phyloP scores from a whole-genome alignment of 2,888 invertebrate species.

The Chloroclystis v-ata region DNA sequence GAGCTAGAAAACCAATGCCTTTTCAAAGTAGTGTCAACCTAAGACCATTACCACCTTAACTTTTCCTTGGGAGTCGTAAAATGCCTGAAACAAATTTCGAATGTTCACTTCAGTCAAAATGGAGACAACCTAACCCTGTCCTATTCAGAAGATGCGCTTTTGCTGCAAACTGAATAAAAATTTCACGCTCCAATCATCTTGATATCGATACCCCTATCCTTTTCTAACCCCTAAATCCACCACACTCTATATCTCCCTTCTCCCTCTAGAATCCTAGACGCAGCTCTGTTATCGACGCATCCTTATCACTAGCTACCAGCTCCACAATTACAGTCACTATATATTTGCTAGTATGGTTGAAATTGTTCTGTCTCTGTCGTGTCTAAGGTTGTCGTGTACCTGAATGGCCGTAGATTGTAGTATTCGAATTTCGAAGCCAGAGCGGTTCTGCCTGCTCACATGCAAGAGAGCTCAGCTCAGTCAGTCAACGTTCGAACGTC shows the following conservation, averaged over 20 bases:
- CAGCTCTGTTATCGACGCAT: constrained; percentile 75
- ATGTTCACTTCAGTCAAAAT: background rate
- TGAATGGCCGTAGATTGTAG: constrained; percentile 73
- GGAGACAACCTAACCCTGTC: constrained; percentile 29
- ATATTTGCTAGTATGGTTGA: constrained; percentile 38
- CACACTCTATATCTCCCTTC: constrained; percentile 31
- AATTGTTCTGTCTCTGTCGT: constrained; percentile 42
- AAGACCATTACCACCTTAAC: too few relatives aligned
- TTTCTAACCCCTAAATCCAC: constrained; percentile 30
- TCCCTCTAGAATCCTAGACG: constrained; percentile 68
- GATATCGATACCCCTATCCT: constrained; percentile 50
- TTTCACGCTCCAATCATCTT: constrained; percentile 72
- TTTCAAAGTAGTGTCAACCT: too few relatives aligned
- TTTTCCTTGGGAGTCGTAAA: too few relatives aligned
- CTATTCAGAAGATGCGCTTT: constrained; percentile 64
- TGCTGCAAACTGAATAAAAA: constrained; percentile 68
- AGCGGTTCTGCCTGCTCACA: constrained; percentile 40
- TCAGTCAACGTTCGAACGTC: constrained; percentile 48
- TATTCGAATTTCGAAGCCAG: constrained; percentile 67
- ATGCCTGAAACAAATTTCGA: too few relatives aligned
- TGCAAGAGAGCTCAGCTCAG: constrained; percentile 29
- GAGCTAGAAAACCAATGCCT: background rate
- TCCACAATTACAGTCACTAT: constrained; percentile 45
- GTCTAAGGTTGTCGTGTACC: constrained; percentile 68
- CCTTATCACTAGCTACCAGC: constrained; percentile 57